Conservation (phyloP, 1,140 invertebrate species). For the Parasteatoda tepidariorum region DNA sequence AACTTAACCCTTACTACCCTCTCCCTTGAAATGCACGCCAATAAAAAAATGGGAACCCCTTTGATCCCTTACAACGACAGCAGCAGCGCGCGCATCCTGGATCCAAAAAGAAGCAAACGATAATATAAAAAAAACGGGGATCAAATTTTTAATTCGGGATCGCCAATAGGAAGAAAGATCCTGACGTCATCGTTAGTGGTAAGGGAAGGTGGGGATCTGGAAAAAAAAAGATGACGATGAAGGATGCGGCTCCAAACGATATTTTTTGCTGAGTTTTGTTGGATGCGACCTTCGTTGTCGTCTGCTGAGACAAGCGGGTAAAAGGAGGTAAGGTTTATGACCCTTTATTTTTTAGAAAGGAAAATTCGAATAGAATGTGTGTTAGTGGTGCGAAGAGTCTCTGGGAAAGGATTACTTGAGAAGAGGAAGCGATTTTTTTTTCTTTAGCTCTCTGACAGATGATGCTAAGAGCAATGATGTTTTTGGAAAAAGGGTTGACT, state of each 20-base stretch:
- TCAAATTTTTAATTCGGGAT: conserved; percentile 27
- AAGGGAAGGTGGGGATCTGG: background rate
- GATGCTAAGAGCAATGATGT: background rate
- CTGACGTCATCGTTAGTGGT: conserved; percentile 19
- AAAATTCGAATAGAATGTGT: conserved; percentile 24
- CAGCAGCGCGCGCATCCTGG: conserved; percentile 29
- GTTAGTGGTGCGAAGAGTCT: conserved; percentile 41
- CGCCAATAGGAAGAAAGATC: conserved; percentile 18
- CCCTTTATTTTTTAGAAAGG: conserved; percentile 6
- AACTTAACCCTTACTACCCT: conserved; percentile 14
- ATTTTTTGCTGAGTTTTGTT: conserved; percentile 18
- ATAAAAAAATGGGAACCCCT: conserved; percentile 6
- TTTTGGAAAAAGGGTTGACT: conserved; percentile 26
- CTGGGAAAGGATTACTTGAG: background rate
- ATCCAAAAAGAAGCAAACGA: background rate
- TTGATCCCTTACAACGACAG: conserved; percentile 6
- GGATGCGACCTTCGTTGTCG: conserved; percentile 32
- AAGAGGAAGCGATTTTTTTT: conserved; percentile 15
- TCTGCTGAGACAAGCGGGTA: conserved; percentile 2
- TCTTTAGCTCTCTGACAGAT: background rate
- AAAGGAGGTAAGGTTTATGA: conserved; percentile 45
- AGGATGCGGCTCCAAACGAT: conserved; percentile 43
- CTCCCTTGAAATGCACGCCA: background rate
- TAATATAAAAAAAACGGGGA: conserved; percentile 5
- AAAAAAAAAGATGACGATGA: conserved; percentile 33